Base-by-base conservation (phyloP, 1,140 invertebrate genomes). In the Drosophila simulans region DNA sequence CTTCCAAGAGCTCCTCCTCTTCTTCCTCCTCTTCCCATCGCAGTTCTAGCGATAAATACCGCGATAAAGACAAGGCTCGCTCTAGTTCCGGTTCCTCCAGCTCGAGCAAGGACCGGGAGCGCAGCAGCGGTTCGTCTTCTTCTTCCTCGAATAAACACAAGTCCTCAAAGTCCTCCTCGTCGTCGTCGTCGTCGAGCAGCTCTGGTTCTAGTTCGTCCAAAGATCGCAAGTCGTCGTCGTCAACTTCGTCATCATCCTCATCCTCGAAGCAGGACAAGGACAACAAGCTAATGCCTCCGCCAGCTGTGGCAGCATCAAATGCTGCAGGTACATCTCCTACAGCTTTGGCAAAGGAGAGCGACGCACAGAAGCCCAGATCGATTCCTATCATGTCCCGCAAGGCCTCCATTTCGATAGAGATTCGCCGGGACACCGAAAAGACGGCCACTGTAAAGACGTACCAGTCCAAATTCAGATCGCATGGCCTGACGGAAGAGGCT, bases 361-460 rank as follows among this genome's bases (percentile, higher is more conserved):
- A 88, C 13, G 15, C 39, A 2, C 85, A 74, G 34, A 92, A 90
- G 52, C 66, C 80, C 0, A 80, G 90, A 65, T 68, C 76, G 8
- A 91, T 80, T 57, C 90, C 91, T 12, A 90, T 92, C 3, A 93
- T 94, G 43, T 93, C 93, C 54, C 96, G 96, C 79, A 96, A 96
- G 84, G 95, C 95, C 31, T 96, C 96, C 7, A 96, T 97, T 85
- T 96, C 96, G 1, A 96, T 97, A 72, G 96, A 97, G 93, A 95
- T 95, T 65, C 93, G 95, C 49, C 96, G 96, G 92, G 94, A 94
- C 77, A 94, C 94, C 63, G 95, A 95, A 62, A 93, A 95, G 74
- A 95, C 96, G 1, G 97, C 97, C 93, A 97, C 97, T 43, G 97
- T 97, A 5, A 98, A 97, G 94, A 96, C 96, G 3, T 97, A 96